Evolutionary conservation across 2,888 invertebrate species (phyloP).

Genomic region (Julus scanicus): DNA sequence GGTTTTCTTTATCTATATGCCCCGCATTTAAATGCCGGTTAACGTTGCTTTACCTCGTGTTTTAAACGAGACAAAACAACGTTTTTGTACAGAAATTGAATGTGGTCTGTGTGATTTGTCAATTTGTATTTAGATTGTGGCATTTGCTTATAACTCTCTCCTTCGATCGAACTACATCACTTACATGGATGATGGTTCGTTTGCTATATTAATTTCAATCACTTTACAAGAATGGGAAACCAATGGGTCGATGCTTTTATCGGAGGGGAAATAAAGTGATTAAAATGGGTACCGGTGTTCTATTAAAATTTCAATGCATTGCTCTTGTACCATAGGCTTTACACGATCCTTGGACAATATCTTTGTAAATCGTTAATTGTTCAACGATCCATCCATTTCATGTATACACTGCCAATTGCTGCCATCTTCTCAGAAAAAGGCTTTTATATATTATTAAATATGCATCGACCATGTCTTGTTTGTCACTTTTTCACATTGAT

Average conservation of each 20-base stretch:
- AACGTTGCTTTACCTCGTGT: neutral
- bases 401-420: slow-evolving; percentile 44
- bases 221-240: neutral
- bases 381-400: neutral
- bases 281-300: neutral
- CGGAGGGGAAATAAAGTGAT: neutral
- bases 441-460: slow-evolving; percentile 7
- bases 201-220: neutral
- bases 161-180: neutral
- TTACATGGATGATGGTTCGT: neutral
- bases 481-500: neutral
- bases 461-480: neutral
- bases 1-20: neutral
- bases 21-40: neutral
- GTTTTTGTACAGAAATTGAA: slow-evolving; percentile 13
- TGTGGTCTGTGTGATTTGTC: neutral
- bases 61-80: slow-evolving; percentile 1
- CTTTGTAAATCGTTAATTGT: neutral
- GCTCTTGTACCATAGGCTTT: neutral
- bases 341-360: neutral
- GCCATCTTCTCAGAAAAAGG: slow-evolving; percentile 37
- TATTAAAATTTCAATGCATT: neutral
- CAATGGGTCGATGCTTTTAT: neutral
- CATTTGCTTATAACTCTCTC: neutral
- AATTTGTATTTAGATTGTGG: neutral